Conservation (phyloP, 2,113 vertebrate genomes). For the Panthera leo region DNA sequence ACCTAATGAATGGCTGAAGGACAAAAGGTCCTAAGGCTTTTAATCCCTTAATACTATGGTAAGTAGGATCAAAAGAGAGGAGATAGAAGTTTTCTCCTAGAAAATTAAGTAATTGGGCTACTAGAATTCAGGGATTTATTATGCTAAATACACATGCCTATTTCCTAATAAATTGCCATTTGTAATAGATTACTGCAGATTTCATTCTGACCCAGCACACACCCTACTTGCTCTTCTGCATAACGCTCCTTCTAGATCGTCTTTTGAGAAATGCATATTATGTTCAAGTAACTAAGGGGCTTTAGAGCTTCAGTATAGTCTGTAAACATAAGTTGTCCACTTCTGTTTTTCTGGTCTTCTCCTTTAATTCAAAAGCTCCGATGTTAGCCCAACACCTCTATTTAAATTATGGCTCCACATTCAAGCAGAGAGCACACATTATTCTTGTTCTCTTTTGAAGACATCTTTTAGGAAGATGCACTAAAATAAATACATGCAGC, state of each 20-base stretch:
- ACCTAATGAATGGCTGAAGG: constrained; percentile 62
- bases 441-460: background rate
- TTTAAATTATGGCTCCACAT: constrained; percentile 19
- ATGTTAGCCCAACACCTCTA: constrained; percentile 6
- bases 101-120: constrained; percentile 75
- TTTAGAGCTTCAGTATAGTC: background rate
- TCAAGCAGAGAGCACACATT: background rate
- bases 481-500: constrained; percentile 62
- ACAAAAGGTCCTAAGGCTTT: constrained; percentile 57
- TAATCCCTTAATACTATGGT: constrained; percentile 60
- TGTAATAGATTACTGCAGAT: constrained; percentile 45
- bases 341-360: background rate
- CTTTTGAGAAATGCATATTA: constrained; percentile 23
- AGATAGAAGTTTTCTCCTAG: constrained; percentile 47
- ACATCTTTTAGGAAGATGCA: constrained; percentile 34
- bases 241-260: background rate
- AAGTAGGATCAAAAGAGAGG: constrained; percentile 63
- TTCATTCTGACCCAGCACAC: background rate
- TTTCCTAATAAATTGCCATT: constrained; percentile 59
- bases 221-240: background rate
- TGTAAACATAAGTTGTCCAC: background rate
- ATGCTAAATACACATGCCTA: constrained; percentile 63
- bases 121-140: constrained; percentile 60
- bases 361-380: constrained; percentile 13
- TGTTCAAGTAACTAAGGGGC: background rate